Evolutionary conservation across 2,113 vertebrate genomes (phyloP), one percentile per base, ranked within the genome.

Genomic region (Myiozetetes cayanensis): DNA sequence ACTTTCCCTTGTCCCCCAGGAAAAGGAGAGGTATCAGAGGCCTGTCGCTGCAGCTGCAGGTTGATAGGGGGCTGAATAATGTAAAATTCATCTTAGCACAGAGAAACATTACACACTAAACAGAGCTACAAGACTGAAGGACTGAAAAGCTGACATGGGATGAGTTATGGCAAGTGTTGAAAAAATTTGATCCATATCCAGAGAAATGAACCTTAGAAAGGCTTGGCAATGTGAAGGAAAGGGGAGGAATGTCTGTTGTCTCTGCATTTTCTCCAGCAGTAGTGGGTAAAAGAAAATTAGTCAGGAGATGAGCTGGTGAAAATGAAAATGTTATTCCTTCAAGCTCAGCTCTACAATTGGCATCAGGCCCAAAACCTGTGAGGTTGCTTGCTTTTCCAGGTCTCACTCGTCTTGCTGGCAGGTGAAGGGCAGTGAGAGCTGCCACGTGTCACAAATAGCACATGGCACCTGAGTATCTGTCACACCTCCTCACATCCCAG

Each of bases 391-490:
- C 90, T 95, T 95, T 87, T 67, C 47, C 58, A 68, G n/a, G 53
- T 92, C 68, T 90, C 1, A 0, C 50, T 84, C 59, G 31, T 90
- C 61, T 49, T 87, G 31, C 65, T 78, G 73, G 80, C 65, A 92
- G 59, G 61, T 65, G 79, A 88, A 93, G 80, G 83, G 79, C 85
- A 93, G 49, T 61, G 61, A 86, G 75, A 81, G 53, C 52, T 92
- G 83, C 85, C 90, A 95, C 37, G 65, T 95, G 90, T 81, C 75
- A 56, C 93, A 94, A 75, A 78, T 6, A 91, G 14, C 89, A 94
- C 95, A 93, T 78, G 87, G 43, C 85, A 93, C 85, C 61, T 91
- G 73, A 90, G 58, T 79, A 96, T 94, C 91, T 86, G 68, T 81
- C 82, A 20, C 62, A 61, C 85, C 20, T 90, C 41, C 79, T 91